These are phyloP conservation scores for Acomys russatus DNA, from an alignment of 2,797 vertebrate species.

Conservation along the genomic window DNA sequence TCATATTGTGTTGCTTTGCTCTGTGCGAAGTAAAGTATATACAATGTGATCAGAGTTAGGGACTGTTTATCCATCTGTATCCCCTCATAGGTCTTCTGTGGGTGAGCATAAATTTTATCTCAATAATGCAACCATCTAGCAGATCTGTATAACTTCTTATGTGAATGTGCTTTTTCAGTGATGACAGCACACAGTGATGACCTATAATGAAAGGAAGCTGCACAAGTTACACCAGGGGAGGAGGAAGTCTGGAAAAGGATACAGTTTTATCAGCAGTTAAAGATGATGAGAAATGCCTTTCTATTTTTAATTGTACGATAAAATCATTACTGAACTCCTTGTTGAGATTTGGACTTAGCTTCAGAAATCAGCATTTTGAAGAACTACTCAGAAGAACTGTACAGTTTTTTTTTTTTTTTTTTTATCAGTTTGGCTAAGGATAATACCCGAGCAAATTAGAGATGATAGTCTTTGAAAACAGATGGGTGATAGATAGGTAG, in stretches of 20 bases:
- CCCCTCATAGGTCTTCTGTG: background rate
- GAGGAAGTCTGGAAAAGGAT: background rate
- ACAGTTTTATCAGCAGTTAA: background rate
- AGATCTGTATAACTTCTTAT: background rate
- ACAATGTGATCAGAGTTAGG: background rate
- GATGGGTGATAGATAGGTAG: background rate
- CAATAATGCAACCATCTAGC: background rate
- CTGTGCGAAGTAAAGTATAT: background rate
- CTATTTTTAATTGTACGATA: background rate
- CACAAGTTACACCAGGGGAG: background rate
- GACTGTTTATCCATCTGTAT: background rate
- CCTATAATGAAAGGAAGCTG: background rate
- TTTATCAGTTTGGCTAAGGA: constrained; percentile 32
- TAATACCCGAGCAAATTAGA: constrained; percentile 21
- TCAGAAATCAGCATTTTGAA: background rate
- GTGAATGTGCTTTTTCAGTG: background rate
- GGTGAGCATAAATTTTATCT: background rate
- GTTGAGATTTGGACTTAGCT: constrained; percentile 27
- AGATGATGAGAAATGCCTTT: background rate
- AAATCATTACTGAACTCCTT: background rate
- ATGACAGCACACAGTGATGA: background rate
- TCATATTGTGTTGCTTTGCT: background rate
- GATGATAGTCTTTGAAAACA: background rate
- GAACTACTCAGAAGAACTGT: background rate
- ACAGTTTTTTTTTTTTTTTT: background rate